Percentiles rank a stretch among this genome's conserved stretches.
phyloP scores from a whole-genome alignment of 1,140 invertebrate species.

The Trichoplusia ni region DNA sequence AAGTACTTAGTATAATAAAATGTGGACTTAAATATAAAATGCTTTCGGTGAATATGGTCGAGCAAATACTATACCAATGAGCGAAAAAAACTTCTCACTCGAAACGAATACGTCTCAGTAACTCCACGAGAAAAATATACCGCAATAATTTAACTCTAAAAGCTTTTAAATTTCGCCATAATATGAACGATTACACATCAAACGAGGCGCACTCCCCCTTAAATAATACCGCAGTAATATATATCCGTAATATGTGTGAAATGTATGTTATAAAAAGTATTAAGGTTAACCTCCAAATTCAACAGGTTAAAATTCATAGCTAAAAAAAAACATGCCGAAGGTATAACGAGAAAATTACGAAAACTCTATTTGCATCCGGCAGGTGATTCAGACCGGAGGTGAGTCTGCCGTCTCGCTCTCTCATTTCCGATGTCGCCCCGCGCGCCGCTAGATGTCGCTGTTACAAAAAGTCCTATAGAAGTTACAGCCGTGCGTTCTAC shows the following conservation, averaged over 20 bases:
- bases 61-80: too few species aligned
- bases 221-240: not conserved
- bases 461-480: not conserved
- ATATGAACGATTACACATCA: slow-evolving; percentile 13
- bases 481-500: not conserved
- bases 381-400: slow-evolving; percentile 36
- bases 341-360: slow-evolving; percentile 37
- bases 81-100: too few species aligned
- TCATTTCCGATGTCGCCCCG: slow-evolving; percentile 33
- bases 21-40: too few species aligned
- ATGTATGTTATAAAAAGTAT: not conserved
- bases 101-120: too few species aligned
- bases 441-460: slow-evolving; percentile 16
- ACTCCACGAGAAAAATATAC: not conserved
- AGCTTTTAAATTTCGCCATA: not conserved
- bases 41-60: too few species aligned
- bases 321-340: slow-evolving; percentile 11
- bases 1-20: too few species aligned
- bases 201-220: not conserved
- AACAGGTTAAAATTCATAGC: slow-evolving; percentile 32
- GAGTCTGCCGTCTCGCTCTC: slow-evolving; percentile 25
- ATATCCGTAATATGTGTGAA: not conserved
- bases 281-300: slow-evolving; percentile 3
- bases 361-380: slow-evolving; percentile 39
- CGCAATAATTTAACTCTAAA: not conserved